Percentiles rank a stretch among this genome's conserved stretches.
Evolutionary conservation across 2,888 invertebrate genomes (phyloP).

Genomic region (Amphimallon solstitiale): DNA sequence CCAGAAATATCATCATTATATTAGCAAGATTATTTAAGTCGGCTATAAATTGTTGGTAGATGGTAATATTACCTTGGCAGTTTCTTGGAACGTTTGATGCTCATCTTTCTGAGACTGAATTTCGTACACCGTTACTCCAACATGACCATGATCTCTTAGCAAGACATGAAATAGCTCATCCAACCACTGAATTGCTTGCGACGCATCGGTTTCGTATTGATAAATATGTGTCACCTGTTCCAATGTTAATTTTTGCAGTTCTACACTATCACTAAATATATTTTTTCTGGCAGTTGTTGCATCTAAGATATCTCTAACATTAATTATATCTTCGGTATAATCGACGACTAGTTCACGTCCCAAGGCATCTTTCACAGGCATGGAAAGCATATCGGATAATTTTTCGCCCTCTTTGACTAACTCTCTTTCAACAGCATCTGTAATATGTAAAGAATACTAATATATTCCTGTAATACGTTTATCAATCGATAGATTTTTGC

Average conservation of each 20-base stretch:
- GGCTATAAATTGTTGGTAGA: no score
- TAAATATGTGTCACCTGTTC: constrained; percentile 81
- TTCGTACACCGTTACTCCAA: constrained; percentile 78
- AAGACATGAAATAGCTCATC: constrained; percentile 78
- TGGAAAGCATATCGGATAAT: constrained; percentile 78
- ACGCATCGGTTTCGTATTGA: constrained; percentile 80
- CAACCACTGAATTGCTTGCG: constrained; percentile 81
- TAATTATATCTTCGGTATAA: constrained; percentile 77
- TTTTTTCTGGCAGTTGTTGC: constrained; percentile 76
- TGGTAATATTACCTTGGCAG: constrained; percentile 77
- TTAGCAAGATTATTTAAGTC: no score
- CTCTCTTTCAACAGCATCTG: constrained; percentile 75
- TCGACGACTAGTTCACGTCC: constrained; percentile 76
- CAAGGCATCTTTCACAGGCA: constrained; percentile 81
- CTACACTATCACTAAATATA: constrained; percentile 78
- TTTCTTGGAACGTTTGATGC: constrained; percentile 79
- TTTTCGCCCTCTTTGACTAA: constrained; percentile 80
- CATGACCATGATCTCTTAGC: constrained; percentile 74
- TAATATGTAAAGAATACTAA: constrained; percentile 40
- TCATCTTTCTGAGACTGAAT: constrained; percentile 80
- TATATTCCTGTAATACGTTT: neutral
- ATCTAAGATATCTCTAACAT: constrained; percentile 76
- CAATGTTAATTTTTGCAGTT: constrained; percentile 78
- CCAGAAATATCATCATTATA: no score
- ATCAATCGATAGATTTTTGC: no score